A percentile compares a stretch with the other conserved stretches of the same genome.
phyloP scores from a whole-genome alignment of 2,888 invertebrate genomes.

The Buathra laborator region DNA sequence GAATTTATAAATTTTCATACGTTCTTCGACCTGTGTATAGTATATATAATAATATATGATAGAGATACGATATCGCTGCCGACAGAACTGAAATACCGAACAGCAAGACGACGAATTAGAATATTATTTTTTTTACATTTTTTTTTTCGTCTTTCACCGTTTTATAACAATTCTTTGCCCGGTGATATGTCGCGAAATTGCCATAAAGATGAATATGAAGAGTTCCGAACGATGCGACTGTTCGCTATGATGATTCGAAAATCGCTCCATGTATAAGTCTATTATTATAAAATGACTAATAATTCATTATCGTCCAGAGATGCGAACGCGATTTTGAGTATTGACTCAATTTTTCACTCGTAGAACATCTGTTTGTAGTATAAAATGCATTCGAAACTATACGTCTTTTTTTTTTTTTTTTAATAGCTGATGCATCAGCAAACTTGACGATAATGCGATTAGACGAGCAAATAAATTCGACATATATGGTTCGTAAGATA shows the following conservation, averaged over 20 bases:
- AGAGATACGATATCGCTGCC: conserved; percentile 19
- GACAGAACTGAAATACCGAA: conserved; percentile 52
- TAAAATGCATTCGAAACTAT: conserved; percentile 16
- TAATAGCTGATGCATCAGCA: background rate
- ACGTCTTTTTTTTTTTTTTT: no score
- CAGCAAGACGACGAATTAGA: background rate
- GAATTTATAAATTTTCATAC: conserved; percentile 32
- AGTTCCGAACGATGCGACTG: background rate
- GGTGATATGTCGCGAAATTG: conserved; percentile 32
- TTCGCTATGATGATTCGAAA: conserved; percentile 14
- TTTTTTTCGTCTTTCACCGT: conserved; percentile 7
- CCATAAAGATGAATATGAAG: background rate
- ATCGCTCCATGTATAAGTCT: conserved; percentile 23
- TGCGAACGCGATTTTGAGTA: background rate
- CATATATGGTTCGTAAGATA: conserved; percentile 44
- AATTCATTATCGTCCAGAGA: background rate
- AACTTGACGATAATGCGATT: conserved; percentile 31
- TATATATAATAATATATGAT: conserved; percentile 47
- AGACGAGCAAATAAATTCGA: conserved; percentile 20
- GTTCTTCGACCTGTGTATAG: conserved; percentile 13
- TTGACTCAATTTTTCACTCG: background rate
- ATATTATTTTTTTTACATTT: background rate
- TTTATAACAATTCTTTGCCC: conserved; percentile 27
- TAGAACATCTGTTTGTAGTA: conserved; percentile 31
- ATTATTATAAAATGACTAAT: conserved; percentile 23